Conservation (phyloP, 2,888 invertebrate genomes). For the Thyatira batis region DNA sequence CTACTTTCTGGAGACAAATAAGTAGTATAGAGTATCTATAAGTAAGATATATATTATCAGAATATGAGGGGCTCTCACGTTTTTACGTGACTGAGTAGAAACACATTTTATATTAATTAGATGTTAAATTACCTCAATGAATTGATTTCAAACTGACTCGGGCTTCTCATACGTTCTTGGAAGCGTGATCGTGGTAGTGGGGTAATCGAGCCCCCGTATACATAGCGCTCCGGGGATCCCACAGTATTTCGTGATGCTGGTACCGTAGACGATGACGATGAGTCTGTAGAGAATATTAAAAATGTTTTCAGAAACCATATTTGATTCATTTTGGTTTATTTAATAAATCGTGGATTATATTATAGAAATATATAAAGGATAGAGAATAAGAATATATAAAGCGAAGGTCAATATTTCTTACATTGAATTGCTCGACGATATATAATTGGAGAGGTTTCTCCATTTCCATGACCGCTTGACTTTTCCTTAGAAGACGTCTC, state of each 20-base stretch:
- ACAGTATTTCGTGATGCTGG: conserved; percentile 62
- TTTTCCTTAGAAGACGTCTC: conserved; percentile 41
- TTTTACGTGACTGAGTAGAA: too few relatives aligned
- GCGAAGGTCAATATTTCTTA: conserved; percentile 38
- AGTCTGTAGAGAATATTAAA: conserved; percentile 42
- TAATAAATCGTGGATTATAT: too few relatives aligned
- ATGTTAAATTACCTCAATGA: conserved; percentile 58
- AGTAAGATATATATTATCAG: too few relatives aligned
- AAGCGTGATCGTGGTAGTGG: conserved; percentile 80
- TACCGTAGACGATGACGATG: conserved; percentile 48
- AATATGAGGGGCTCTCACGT: too few relatives aligned
- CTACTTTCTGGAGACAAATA: too few relatives aligned
- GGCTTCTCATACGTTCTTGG: conserved; percentile 73
- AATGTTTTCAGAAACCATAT: not conserved
- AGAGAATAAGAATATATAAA: too few relatives aligned
- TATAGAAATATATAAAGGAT: too few relatives aligned
- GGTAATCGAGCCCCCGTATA: conserved; percentile 82
- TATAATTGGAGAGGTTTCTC: conserved; percentile 66
- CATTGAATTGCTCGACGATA: conserved; percentile 71
- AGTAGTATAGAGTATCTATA: too few relatives aligned
- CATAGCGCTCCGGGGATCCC: conserved; percentile 74
- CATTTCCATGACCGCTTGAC: conserved; percentile 50
- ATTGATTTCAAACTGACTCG: conserved; percentile 68
- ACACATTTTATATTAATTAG: too few relatives aligned
- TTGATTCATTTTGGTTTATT: not conserved